These are phyloP conservation scores for Irena cyanogastra DNA, from an alignment of 2,113 vertebrate species.

Conservation along the genomic window DNA sequence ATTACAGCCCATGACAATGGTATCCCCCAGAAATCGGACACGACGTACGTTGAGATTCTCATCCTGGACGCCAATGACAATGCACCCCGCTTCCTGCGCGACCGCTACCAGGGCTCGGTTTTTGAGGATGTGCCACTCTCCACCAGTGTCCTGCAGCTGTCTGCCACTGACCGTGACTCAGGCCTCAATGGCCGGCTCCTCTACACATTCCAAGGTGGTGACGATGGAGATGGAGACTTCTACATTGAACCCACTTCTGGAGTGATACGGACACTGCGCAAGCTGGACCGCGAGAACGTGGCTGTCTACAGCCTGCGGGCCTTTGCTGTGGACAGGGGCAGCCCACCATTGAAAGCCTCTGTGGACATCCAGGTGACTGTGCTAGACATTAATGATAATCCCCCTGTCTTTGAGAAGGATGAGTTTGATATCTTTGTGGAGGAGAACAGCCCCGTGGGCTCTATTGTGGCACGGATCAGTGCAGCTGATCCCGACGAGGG, in stretches of 20 bases:
- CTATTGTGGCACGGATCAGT: slow-evolving; percentile 85
- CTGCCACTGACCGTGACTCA: slow-evolving; percentile 88
- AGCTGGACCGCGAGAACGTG: slow-evolving; percentile 91
- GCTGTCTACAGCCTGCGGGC: slow-evolving; percentile 86
- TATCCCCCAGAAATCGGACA: slow-evolving; percentile 93
- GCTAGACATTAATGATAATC: slow-evolving; percentile 93
- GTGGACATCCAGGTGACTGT: slow-evolving; percentile 88
- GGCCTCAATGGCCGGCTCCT: slow-evolving; percentile 86
- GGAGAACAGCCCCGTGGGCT: slow-evolving; percentile 90
- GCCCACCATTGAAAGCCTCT: slow-evolving; percentile 80
- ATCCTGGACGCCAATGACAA: slow-evolving; percentile 93
- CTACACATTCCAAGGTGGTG: slow-evolving; percentile 90
- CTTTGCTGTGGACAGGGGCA: slow-evolving; percentile 86
- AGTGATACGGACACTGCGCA: slow-evolving; percentile 87
- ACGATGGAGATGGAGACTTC: slow-evolving; percentile 93
- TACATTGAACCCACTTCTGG: slow-evolving; percentile 89
- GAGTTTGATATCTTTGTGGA: slow-evolving; percentile 87
- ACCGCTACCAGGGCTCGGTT: slow-evolving; percentile 87
- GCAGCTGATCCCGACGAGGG: slow-evolving; percentile 91
- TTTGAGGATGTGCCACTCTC: slow-evolving; percentile 85
- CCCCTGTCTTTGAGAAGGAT: slow-evolving; percentile 91
- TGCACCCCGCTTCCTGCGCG: slow-evolving; percentile 80
- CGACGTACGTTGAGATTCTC: slow-evolving; percentile 91
- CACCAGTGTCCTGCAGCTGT: slow-evolving; percentile 92
- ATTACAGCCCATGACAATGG: slow-evolving; percentile 92